Base-by-base conservation (phyloP, 1,140 invertebrate species). In the Oncopodura yosiiana region DNA sequence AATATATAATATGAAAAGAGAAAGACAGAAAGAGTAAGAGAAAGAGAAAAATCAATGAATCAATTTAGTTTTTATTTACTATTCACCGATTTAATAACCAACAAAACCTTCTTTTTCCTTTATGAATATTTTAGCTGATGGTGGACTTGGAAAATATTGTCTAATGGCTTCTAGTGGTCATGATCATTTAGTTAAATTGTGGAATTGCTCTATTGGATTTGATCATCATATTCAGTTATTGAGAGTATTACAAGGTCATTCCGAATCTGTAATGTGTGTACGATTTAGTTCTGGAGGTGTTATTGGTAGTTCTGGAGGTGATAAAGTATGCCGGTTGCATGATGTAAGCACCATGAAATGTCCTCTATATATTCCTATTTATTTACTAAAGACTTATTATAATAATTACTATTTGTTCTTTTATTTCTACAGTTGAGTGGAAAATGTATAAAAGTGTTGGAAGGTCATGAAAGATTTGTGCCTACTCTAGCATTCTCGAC, bases 281-380 rank as follows among this genome's bases (percentile, higher is more conserved):
- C 48, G 55, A n/a, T 58, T 63, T 45, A 52, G 34, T 24, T 48
- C 56, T 8, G 11, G 27, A 29, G 37, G 49, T 16, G 11, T 42
- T 3, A 52, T 52, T 23, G 54, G 50, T 48, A 30, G 68, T 8
- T 74, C 73, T 62, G 81, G 81, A 24, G 65, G 83, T 38, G 84
- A 87, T 69, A 85, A 84, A 70, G 77, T 78, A 9, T 70, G 81
- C 12, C 76, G 81, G 44, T 66, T 86, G n/a, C 86, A 84, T 84
- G 75, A 83, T 61, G 75, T 77, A 68, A 75, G 73, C 69, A n/a
- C n/a, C 42, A 6, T 43, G 34, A 27, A 18, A 2, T 52, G 18
- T 34, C 24, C n/a, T 30, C 5, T 44, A 46, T 34, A 30, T 18
- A 34, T 44, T 34, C 2, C 23, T 34, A 44, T 29, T 44, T 14